Evolutionary conservation across 1,140 invertebrate species (phyloP), one percentile per base, ranked within the genome.

Genomic region (Mizuhopecten yessoensis): DNA sequence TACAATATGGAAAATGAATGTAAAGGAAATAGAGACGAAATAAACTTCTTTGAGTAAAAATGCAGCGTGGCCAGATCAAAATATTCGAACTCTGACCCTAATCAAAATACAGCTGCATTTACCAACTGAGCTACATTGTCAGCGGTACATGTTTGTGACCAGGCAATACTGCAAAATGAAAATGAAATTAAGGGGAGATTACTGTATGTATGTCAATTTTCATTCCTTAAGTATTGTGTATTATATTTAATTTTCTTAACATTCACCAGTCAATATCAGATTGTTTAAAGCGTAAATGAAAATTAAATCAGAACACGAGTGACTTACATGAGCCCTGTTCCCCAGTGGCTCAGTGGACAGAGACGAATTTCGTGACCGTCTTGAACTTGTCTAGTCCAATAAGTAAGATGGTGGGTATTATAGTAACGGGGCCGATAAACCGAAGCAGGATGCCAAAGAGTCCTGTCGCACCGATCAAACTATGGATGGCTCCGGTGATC

Each of bases 241-340:
- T 20, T 17, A 57, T 57, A 57, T 57, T 57, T 11, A 20, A 57
- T 20, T 57, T 57, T 11, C 20, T 11, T 17, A 57, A 15, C 7
- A 57, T 9, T 11, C 7, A 17, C 2, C 13, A 11, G 45, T 20
- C 20, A 15, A 11, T 39, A 39, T 39, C 36, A n/a, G n/a, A 39
- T 39, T 5, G 36, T 39, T 5, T 5, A 39, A 7, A 5, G 13
- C 5, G 20, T 75, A 75, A 75, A 29, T 29, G 5, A 1, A 29
- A 75, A n/a, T n/a, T 7, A 9, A n/a, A 29, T 5, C n/a, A 29
- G 57, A 75, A 75, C 57, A 29, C 29, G 57, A 0, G 1, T 75
- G n/a, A 75, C 57, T 75, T 75, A 75, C 57, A 75, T 75, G 57
- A 75, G 57, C n/a, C 57, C 57, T 11, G 29, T 75, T 75, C 57